Base-by-base conservation (phyloP, 1,140 invertebrate species). In the Pogonus chalceus region DNA sequence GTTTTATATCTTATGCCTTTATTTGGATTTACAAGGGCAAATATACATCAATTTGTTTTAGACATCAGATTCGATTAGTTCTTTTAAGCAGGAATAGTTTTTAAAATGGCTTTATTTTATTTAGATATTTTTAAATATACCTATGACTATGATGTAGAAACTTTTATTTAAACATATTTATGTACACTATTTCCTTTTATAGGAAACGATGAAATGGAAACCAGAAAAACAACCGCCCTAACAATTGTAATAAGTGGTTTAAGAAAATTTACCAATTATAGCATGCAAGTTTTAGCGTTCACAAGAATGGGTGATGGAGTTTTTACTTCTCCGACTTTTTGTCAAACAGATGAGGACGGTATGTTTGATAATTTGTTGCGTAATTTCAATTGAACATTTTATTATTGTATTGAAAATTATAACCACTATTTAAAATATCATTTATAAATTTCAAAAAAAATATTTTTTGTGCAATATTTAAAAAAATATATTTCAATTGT, bases 221-320 rank as follows among this genome's bases (percentile, higher is more conserved):
- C 78, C 16, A 72, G 80, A 4, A 86, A 85, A 66, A 87, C 85
- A 1, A 81, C 79, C 4, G 80, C 80, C 1, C 64, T 85, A 23
- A 84, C 79, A 12, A 79, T 79, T 1, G 79, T 85, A 31, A 69
- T 87, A 1, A 81, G 78, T 0, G 80, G 80, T 1, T 65, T 88
- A n/a, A 74, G 78, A 53, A 87, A 85, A 59, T 91, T 80, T 64
- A 88, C 87, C 2, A 93, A 92, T 71, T 94, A 93, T 69, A 91
- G 85, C 61, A 78, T 93, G 39, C 85, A 90, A 68, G 82, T 92
- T 0, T 62, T 90, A 53, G 88, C 88, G 0, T 88, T 79, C 66
- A 93, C 89, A 0, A 77, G 84, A 64, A 83, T 88, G 59, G 90
- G 90, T 0, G 86, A 90, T 63, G 90, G 90, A 1, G 75, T 81